These are phyloP conservation scores for Monomorium pharaonis DNA, from an alignment of 1,140 invertebrate species.

Conservation along the genomic window DNA sequence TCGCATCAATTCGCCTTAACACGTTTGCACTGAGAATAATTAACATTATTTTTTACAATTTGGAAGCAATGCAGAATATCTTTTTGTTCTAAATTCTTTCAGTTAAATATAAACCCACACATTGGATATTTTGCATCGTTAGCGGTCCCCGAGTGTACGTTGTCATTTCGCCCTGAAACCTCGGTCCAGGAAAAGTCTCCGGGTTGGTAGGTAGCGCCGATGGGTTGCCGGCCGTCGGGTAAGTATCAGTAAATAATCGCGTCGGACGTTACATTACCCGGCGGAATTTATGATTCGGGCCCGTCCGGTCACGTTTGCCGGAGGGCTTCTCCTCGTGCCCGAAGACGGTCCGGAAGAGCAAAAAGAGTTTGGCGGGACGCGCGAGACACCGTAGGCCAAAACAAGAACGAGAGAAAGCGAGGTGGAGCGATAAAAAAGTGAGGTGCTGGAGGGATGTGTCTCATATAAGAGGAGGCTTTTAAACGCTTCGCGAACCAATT, in stretches of 20 bases:
- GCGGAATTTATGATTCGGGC: constrained; percentile 83
- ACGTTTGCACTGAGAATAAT: not conserved
- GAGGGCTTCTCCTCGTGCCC: constrained; percentile 70
- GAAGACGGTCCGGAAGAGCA: constrained; percentile 71
- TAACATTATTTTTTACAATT: not conserved
- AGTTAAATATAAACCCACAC: not conserved
- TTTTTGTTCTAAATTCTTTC: not conserved
- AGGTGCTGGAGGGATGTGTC: constrained; percentile 60
- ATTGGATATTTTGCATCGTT: not conserved
- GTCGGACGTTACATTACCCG: constrained; percentile 82
- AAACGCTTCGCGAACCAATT: constrained; percentile 80
- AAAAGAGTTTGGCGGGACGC: constrained; percentile 49
- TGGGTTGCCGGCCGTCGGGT: constrained; percentile 74
- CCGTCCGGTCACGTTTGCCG: constrained; percentile 79
- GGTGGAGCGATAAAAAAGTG: constrained; percentile 48
- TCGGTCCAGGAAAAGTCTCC: constrained; percentile 69
- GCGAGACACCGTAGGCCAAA: constrained; percentile 31
- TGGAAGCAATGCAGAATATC: not conserved
- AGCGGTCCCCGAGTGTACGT: not conserved
- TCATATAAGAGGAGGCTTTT: constrained; percentile 67
- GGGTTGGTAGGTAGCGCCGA: constrained; percentile 69
- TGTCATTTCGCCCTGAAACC: constrained; percentile 5
- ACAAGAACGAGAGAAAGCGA: constrained; percentile 41
- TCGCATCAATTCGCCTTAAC: not conserved
- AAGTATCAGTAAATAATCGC: constrained; percentile 85